These are phyloP conservation scores for Accipiter virgatus DNA, from an alignment of 2,113 vertebrate genomes.

Conservation along the genomic window DNA sequence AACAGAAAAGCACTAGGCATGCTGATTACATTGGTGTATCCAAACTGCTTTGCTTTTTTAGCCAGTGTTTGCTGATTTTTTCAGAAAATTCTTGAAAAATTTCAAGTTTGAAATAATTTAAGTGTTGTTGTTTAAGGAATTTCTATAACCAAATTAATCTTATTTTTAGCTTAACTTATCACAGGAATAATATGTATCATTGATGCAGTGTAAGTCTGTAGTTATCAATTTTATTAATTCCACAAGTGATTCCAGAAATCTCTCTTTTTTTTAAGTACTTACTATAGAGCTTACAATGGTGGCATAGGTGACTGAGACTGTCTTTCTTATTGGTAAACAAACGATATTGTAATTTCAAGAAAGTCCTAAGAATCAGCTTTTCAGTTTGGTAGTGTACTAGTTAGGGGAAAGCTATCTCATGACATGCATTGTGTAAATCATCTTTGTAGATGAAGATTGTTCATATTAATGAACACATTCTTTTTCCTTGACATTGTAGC, in stretches of 20 bases:
- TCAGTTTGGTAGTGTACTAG: constrained; percentile 74
- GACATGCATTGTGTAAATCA: constrained; percentile 75
- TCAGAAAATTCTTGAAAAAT: constrained; percentile 68
- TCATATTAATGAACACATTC: constrained; percentile 68
- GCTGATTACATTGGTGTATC: constrained; percentile 67
- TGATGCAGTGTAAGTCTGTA: constrained; percentile 70
- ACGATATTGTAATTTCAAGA: constrained; percentile 68
- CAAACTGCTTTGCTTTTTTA: constrained; percentile 76
- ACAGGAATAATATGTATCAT: constrained; percentile 70
- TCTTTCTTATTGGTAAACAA: constrained; percentile 69
- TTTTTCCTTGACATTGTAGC: constrained; percentile 73
- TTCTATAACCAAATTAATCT: constrained; percentile 77
- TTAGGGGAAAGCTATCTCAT: constrained; percentile 67
- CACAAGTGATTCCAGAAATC: constrained; percentile 61
- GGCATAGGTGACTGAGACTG: constrained; percentile 68
- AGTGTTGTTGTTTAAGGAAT: constrained; percentile 74
- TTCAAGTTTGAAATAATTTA: constrained; percentile 71
- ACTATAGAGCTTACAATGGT: constrained; percentile 65
- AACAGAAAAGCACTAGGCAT: constrained; percentile 78
- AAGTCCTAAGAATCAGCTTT: constrained; percentile 62
- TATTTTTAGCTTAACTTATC: constrained; percentile 72
- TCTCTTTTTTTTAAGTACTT: constrained; percentile 62
- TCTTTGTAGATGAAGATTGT: constrained; percentile 68
- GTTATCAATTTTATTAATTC: constrained; percentile 64
- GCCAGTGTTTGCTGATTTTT: constrained; percentile 70